These are phyloP conservation scores for Physella acuta DNA, from an alignment of 1,140 invertebrate genomes.

Conservation along the genomic window DNA sequence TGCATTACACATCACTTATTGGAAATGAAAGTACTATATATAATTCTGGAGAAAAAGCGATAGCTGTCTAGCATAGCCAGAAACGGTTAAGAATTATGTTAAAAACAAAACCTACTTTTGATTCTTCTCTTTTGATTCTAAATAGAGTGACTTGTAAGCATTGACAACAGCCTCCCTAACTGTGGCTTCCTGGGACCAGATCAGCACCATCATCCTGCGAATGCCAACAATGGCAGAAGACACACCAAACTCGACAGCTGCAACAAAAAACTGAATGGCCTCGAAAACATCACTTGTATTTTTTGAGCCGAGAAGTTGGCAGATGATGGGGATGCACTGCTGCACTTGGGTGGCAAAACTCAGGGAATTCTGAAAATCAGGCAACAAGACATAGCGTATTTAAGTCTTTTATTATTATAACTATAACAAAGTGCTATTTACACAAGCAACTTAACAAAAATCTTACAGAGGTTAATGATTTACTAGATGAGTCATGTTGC, in stretches of 20 bases:
- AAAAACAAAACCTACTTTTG: slow-evolving; percentile 10
- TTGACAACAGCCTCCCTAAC: slow-evolving; percentile 67
- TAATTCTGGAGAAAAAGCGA: no score
- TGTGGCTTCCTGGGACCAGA: slow-evolving; percentile 71
- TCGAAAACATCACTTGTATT: slow-evolving; percentile 78
- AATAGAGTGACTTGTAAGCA: slow-evolving; percentile 70
- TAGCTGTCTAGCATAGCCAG: no score
- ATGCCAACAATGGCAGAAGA: slow-evolving; percentile 72
- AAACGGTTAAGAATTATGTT: no score
- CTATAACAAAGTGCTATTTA: no score
- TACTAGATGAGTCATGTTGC: no score
- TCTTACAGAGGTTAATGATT: no score
- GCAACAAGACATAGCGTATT: not conserved
- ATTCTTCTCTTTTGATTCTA: slow-evolving; percentile 45
- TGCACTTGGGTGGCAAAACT: slow-evolving; percentile 72
- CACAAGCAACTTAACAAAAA: no score
- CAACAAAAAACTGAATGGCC: slow-evolving; percentile 81
- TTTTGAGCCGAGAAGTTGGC: slow-evolving; percentile 74
- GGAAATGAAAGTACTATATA: no score
- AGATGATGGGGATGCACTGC: slow-evolving; percentile 71
- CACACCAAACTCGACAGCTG: slow-evolving; percentile 74
- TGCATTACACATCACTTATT: no score
- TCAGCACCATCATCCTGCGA: slow-evolving; percentile 74
- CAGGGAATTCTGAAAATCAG: slow-evolving; percentile 66
- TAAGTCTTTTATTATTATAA: no score